These are phyloP conservation scores for Apoda limacodes DNA, from an alignment of 2,888 invertebrate species.

Conservation along the genomic window DNA sequence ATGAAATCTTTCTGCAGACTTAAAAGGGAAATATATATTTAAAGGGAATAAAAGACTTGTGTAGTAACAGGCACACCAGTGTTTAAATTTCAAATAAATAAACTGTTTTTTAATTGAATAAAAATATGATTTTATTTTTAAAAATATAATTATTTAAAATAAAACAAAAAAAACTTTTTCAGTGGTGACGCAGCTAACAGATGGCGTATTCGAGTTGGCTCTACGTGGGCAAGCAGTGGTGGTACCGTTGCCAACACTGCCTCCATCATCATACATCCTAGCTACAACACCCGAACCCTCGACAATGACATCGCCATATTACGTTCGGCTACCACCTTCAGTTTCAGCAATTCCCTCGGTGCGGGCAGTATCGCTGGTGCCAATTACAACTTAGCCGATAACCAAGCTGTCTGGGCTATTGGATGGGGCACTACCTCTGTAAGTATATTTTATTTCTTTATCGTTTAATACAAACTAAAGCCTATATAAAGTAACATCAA, in stretches of 20 bases:
- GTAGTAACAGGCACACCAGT: too few relatives aligned
- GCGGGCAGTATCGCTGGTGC: slow-evolving; percentile 19
- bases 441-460: too few relatives aligned
- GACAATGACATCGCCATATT: slow-evolving; percentile 30
- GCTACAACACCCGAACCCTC: slow-evolving; percentile 22
- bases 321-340: slow-evolving; percentile 18
- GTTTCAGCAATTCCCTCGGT: slow-evolving; percentile 12
- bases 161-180: slow-evolving; percentile 4
- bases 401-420: slow-evolving; percentile 23
- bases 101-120: too few relatives aligned
- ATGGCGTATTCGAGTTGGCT: slow-evolving; percentile 28
- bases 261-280: slow-evolving; percentile 22
- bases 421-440: slow-evolving; percentile 32
- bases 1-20: too few relatives aligned
- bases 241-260: slow-evolving; percentile 16
- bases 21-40: too few relatives aligned
- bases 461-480: too few relatives aligned
- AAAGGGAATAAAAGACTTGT: too few relatives aligned
- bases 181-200: slow-evolving; percentile 14
- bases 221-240: slow-evolving; percentile 21
- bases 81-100: too few relatives aligned
- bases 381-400: slow-evolving; percentile 20
- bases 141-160: too few relatives aligned
- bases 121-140: too few relatives aligned
- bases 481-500: too few relatives aligned